Base-by-base conservation (phyloP, 1,140 invertebrate species). In the Drosophila jambulina region DNA sequence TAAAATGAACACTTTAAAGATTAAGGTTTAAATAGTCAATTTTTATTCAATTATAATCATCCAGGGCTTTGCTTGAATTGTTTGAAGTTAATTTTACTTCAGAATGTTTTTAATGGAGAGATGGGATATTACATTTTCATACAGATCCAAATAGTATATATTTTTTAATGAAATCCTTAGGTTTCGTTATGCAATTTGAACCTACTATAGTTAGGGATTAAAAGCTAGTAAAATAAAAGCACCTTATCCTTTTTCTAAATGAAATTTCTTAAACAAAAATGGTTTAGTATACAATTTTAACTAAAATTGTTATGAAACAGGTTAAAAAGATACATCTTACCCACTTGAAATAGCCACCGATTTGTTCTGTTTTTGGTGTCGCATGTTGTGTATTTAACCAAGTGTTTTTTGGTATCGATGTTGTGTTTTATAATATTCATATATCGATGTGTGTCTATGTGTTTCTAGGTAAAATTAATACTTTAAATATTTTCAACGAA, bases 321-420 rank as follows among this genome's bases (percentile, higher is more conserved):
- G 2, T 1, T 12, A 4, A 12, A 10, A 8, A 21, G 13, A 13
- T 32, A 7, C 1, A 1, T 7, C 10, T 40, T 17, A 12, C 17
- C 38, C 49, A 53, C 38, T 23, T 40, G 1, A 17, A 38, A 43
- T 45, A 49, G 46, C 38, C 53, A 25, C 17, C 8, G 25, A 56
- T 53, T 17, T 46, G 4, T 42, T 64, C 1, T 38, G 34, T 49
- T 53, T 23, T 82, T 60, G 75, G 53, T 82, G 80, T 82, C 67
- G 80, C 80, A 82, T 82, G 80, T 59, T 82, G 53, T 78, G 58
- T 81, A 23, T 34, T 40, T 76, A 49, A 23, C 25, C 29, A 49
- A 45, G 36, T 61, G 21, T 36, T 40, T 36, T 40, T 19, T 25
- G 59, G 54, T 34, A 46, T 77, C 34, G 46, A 77, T 76, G 75